Base-by-base conservation (phyloP, 2,888 invertebrate species). In the Chymomyza caudatula region DNA sequence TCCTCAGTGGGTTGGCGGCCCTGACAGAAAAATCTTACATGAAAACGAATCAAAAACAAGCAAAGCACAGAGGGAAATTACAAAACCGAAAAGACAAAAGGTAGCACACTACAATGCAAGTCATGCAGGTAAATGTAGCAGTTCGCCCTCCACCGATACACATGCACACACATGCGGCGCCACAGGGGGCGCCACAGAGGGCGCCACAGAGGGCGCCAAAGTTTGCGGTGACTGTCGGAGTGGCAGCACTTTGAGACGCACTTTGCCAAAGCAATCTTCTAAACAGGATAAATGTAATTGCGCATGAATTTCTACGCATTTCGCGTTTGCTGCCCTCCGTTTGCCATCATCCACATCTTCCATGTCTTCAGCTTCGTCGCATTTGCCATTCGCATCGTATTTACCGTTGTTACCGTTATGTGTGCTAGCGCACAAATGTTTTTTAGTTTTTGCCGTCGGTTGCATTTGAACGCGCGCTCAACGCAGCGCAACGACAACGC, bases 221-320 rank as follows among this genome's bases (percentile, higher is more conserved):
- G 64, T 65, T 64, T 70, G 76, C 66, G 63, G 78, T 61, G 69
- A 59, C 71, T 74, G 76, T 64, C 68, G 76, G 65, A 61, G 78
- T 61, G 69, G 60, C 71, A 76, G 76, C 87, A 85, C 83, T 86
- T 83, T 83, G 73, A 83, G 87, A 82, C 82, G 84, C 87, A 87
- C 82, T 82, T 87, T 87, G 78, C 66, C 71, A 83, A 84, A 88
- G 85, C 88, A 88, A 89, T 90, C 85, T 89, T 87, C 82, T 82
- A 89, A 89, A 89, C 88, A 89, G 90, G 88, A 90, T 89, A 88
- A 89, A 90, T 85, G 90, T 88, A 89, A 90, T 89, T 90, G 89
- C 89, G 89, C 90, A 89, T 89, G 90, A 89, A 89, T 88, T 85
- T 88, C 78, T 88, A 89, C 88, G 88, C 90, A 89, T 88, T 88